Percentiles rank a stretch among this genome's conserved stretches.
Conservation (phyloP, 2,888 invertebrate genomes). For the Amphipoea oculea region DNA sequence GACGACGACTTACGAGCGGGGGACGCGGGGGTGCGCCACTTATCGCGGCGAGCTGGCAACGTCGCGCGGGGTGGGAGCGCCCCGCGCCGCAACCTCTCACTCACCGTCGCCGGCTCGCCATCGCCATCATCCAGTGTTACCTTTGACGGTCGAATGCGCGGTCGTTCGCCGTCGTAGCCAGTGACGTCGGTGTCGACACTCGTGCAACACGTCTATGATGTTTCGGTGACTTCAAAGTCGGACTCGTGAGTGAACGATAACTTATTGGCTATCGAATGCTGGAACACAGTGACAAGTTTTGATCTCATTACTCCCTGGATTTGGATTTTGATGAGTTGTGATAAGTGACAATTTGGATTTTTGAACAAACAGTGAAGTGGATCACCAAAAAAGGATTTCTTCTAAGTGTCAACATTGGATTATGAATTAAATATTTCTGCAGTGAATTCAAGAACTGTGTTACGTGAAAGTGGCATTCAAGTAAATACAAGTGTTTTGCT, state of each 20-base stretch:
- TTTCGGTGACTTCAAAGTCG: conserved; percentile 89
- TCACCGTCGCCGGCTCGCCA: conserved; percentile 91
- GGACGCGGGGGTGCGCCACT: conserved; percentile 90
- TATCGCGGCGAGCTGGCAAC: conserved; percentile 90
- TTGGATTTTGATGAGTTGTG: conserved; percentile 86
- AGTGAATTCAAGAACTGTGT: conserved; percentile 76
- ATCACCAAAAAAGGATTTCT: conserved; percentile 85
- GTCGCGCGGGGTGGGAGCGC: conserved; percentile 89
- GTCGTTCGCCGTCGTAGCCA: conserved; percentile 88
- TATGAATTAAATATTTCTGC: conserved; percentile 77
- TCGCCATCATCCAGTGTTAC: conserved; percentile 91
- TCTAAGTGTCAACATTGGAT: conserved; percentile 83
- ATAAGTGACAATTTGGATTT: conserved; percentile 85
- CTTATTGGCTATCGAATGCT: conserved; percentile 91
- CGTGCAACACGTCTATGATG: conserved; percentile 90
- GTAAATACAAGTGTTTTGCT: conserved; percentile 78
- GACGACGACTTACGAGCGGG: conserved; percentile 87
- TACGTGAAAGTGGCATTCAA: conserved; percentile 80
- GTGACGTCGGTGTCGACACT: conserved; percentile 89
- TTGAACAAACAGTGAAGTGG: conserved; percentile 86
- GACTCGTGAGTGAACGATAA: conserved; percentile 87
- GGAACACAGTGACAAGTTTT: conserved; percentile 93
- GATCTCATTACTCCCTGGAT: conserved; percentile 83
- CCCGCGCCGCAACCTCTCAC: conserved; percentile 91
- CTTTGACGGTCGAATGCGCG: conserved; percentile 90